Evolutionary conservation across 2,888 invertebrate species (phyloP), one percentile per base, ranked within the genome.

Genomic region (Drosophila formosana): DNA sequence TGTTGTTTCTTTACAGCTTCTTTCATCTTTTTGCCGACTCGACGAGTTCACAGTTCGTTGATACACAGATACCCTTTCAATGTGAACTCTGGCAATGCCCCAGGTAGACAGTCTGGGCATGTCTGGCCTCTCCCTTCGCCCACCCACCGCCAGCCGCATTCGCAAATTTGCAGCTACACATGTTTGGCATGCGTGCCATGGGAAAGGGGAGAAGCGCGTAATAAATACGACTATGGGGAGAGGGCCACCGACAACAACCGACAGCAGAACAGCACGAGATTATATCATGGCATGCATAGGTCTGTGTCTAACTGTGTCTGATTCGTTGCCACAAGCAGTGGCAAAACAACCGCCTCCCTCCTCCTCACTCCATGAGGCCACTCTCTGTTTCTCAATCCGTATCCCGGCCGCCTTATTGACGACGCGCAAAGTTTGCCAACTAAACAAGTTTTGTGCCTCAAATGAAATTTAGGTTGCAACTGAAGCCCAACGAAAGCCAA

Each of bases 381-480:
- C 37, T 11, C n/a, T 34, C 49, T 7, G 45, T 25, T 41, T 37
- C 61, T 30, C 52, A 46, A 46, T 62, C 26, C 74, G 41, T 45
- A 74, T 65, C 62, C 69, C 78, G 56, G 28, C 13, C 74, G 73
- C 82, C 75, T 82, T 88, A 88, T 88, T 84, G 86, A 80, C 88
- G 82, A 82, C 88, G 75, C 83, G 83, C 88, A 88, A 88, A 88
- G 80, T 84, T 83, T 82, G 88, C 88, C 85, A 88, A 85, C 88
- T 85, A 85, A 88, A 86, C 88, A 85, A 88, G 84, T 88, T 88
- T 85, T 86, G 85, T 78, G 85, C 85, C 86, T 87, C 77, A 88
- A 89, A 88, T 87, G 89, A 89, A 87, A 89, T 87, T 87, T 89
- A 89, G 86, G 88, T 89, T 87, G 89, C 88, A 89, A 84, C 85